Percentiles rank a stretch among this genome's conserved stretches.
Evolutionary conservation across 2,888 invertebrate genomes (phyloP).

Genomic region (Autographa gamma): DNA sequence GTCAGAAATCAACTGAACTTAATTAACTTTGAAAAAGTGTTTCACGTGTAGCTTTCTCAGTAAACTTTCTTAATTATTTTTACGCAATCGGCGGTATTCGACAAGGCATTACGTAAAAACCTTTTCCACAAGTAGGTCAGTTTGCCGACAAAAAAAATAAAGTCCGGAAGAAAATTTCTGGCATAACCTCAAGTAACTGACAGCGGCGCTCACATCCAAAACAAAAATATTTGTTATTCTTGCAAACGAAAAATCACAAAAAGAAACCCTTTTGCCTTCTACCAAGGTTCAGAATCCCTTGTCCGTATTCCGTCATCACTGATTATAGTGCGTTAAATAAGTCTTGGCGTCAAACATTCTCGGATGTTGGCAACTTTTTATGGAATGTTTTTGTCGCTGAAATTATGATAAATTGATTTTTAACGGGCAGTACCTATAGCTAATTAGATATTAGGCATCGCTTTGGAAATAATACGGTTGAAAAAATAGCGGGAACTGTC

Average conservation of each 20-base stretch:
- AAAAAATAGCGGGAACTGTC: no score
- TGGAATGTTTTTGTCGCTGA: conserved; percentile 45
- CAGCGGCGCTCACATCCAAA: conserved; percentile 61
- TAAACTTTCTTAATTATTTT: conserved; percentile 10
- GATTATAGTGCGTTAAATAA: conserved; percentile 45
- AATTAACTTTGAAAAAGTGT: neutral
- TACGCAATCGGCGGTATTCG: conserved; percentile 13
- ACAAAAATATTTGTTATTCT: conserved; percentile 50
- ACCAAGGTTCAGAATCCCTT: conserved; percentile 45
- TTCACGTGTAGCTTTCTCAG: conserved; percentile 16
- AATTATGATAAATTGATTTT: conserved; percentile 57
- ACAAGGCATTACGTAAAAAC: conserved; percentile 43
- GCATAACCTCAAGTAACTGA: conserved; percentile 70
- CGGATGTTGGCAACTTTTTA: conserved; percentile 44
- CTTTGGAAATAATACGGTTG: neutral
- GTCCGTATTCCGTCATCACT: conserved; percentile 48
- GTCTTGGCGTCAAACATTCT: conserved; percentile 58
- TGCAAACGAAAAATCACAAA: conserved; percentile 18
- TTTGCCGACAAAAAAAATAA: conserved; percentile 49
- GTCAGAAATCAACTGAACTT: neutral
- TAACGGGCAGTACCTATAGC: conserved; percentile 16
- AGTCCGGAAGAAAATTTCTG: conserved; percentile 70
- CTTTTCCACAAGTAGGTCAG: conserved; percentile 54
- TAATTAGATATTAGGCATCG: conserved; percentile 6
- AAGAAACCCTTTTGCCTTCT: conserved; percentile 29